A percentile compares a stretch with the other conserved stretches of the same genome.
Conservation (phyloP, 2,113 vertebrate species). For the Fukomys damarensis region DNA sequence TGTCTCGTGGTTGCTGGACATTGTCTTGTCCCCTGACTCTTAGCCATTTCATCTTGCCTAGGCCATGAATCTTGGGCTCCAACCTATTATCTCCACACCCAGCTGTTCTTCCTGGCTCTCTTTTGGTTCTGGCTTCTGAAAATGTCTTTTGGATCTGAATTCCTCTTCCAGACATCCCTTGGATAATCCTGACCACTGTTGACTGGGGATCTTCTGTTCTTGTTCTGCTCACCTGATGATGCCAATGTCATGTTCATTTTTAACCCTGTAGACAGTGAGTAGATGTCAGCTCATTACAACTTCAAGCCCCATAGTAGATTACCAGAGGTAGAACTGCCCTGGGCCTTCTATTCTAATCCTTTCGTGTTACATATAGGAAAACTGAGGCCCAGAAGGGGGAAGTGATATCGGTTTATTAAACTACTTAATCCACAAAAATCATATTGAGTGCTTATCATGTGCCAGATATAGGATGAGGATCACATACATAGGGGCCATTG, state of each 20-base stretch:
- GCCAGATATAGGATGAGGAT: not conserved
- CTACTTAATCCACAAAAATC: not conserved
- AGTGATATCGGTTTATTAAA: not conserved
- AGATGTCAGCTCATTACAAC: not conserved
- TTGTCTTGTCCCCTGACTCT: not conserved
- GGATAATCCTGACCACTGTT: not conserved
- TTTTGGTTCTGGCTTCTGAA: not conserved
- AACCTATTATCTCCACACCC: not conserved
- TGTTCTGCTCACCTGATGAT: not conserved
- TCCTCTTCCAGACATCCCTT: not conserved
- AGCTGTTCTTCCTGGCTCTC: not conserved
- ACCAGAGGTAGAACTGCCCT: not conserved
- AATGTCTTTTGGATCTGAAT: not conserved
- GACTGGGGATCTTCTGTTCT: not conserved
- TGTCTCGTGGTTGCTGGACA: not conserved
- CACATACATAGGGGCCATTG: not conserved
- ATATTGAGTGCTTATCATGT: fast-evolving
- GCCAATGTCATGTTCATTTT: not conserved
- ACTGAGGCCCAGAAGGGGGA: not conserved
- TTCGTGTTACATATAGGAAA: not conserved
- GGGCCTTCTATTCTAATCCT: not conserved
- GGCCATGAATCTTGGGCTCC: not conserved
- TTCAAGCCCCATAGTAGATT: not conserved
- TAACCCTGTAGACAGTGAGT: not conserved
- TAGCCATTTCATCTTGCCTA: not conserved